Evolutionary conservation across 2,888 invertebrate species (phyloP).

Genomic region (Pediacus dermestoides): DNA sequence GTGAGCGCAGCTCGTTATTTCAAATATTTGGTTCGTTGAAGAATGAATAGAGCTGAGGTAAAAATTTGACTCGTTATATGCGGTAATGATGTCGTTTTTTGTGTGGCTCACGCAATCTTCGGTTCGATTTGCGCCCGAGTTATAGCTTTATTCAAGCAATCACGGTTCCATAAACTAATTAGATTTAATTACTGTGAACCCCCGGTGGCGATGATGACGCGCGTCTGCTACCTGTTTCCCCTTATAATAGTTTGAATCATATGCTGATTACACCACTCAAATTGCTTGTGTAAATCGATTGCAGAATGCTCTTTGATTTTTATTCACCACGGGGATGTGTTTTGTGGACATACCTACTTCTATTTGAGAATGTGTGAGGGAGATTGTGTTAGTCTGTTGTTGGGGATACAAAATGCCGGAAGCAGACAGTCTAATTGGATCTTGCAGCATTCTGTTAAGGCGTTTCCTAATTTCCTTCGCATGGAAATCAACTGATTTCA

Average conservation of each 20-base stretch:
- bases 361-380: too few species aligned
- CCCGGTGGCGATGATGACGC: neutral
- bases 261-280: slow-evolving; percentile 6
- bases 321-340: neutral
- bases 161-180: slow-evolving; percentile 43
- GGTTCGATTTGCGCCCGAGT: slow-evolving; percentile 43
- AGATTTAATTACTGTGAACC: slow-evolving; percentile 29
- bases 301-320: neutral
- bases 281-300: slow-evolving; percentile 6
- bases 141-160: slow-evolving; percentile 42
- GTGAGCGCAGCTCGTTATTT: slow-evolving; percentile 8
- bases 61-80: slow-evolving; percentile 15
- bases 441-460: slow-evolving; percentile 19
- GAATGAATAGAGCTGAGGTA: slow-evolving; percentile 7
- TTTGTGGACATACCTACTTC: slow-evolving; percentile 1
- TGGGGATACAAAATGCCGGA: too few species aligned
- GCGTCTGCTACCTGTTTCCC: slow-evolving; percentile 4
- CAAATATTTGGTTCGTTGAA: slow-evolving; percentile 7
- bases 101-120: slow-evolving; percentile 35
- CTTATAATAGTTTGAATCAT: slow-evolving; percentile 9
- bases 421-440: slow-evolving; percentile 14
- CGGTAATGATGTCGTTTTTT: slow-evolving; percentile 20
- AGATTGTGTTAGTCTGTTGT: too few species aligned
- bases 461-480: slow-evolving; percentile 29
- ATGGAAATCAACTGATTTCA: slow-evolving; percentile 29